These are phyloP conservation scores for Lamellibrachia columna DNA, from an alignment of 2,888 invertebrate species.

Conservation along the genomic window DNA sequence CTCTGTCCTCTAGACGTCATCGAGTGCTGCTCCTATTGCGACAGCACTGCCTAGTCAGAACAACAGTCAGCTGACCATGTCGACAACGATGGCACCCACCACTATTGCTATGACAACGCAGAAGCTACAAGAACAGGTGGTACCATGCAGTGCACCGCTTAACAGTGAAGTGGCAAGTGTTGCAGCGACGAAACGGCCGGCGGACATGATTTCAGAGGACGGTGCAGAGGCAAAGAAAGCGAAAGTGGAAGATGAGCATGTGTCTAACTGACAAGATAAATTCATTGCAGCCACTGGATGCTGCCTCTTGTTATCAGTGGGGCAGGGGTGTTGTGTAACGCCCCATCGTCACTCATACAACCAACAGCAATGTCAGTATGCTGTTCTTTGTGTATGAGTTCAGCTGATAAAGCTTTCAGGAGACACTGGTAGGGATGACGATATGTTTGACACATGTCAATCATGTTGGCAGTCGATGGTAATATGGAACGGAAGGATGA, in stretches of 20 bases:
- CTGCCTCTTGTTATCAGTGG: background rate
- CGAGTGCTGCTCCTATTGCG: background rate
- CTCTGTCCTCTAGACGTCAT: background rate
- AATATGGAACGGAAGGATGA: background rate
- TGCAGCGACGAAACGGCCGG: background rate
- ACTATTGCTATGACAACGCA: background rate
- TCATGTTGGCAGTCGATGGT: background rate
- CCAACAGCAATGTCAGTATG: background rate
- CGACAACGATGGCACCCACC: background rate
- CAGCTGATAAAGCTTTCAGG: background rate
- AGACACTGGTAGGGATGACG: background rate
- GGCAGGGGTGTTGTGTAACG: background rate
- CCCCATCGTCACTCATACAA: background rate
- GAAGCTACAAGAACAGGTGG: slow-evolving; percentile 4
- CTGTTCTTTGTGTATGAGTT: background rate
- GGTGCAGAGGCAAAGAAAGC: background rate
- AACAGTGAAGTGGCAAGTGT: slow-evolving; percentile 1
- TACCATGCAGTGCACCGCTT: background rate
- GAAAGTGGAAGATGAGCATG: slow-evolving; percentile 1
- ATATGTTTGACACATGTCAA: background rate
- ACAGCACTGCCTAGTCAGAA: background rate
- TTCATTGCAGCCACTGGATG: background rate
- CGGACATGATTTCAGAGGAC: background rate
- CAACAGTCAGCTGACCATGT: slow-evolving; percentile 6
- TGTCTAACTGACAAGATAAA: background rate